phyloP scores from a whole-genome alignment of 2,113 vertebrate genomes.

The Poecile atricapillus region DNA sequence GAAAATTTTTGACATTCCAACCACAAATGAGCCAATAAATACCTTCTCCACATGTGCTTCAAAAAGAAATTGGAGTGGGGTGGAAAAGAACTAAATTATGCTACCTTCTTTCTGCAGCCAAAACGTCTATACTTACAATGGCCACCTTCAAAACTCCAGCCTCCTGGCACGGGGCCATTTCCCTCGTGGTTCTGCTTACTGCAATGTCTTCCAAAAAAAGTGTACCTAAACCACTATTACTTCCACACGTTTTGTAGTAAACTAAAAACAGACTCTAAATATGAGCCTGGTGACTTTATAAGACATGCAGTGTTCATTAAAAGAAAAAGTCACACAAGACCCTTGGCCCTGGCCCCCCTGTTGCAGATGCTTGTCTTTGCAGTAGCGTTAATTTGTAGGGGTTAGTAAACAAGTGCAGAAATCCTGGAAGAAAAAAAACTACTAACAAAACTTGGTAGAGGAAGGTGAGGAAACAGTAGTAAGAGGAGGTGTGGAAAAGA shows the following conservation, averaged over 20 bases:
- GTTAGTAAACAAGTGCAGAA: slow-evolving; percentile 61
- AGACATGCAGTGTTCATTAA: slow-evolving; percentile 66
- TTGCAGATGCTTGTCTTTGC: slow-evolving; percentile 59
- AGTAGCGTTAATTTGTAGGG: slow-evolving; percentile 60
- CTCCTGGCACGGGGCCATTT: slow-evolving; percentile 69
- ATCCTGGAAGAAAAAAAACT: neutral
- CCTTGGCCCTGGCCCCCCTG: slow-evolving; percentile 28
- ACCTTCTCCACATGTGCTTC: slow-evolving; percentile 89
- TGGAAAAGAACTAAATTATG: slow-evolving; percentile 81
- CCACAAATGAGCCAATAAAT: slow-evolving; percentile 92
- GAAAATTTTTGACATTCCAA: slow-evolving; percentile 93
- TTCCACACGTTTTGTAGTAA: slow-evolving; percentile 79
- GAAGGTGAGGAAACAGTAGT: neutral
- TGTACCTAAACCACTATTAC: slow-evolving; percentile 74
- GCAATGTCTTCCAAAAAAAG: slow-evolving; percentile 74
- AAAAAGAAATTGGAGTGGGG: slow-evolving; percentile 79
- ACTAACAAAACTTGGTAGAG: neutral
- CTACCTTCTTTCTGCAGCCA: slow-evolving; percentile 80
- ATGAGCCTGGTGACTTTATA: slow-evolving; percentile 68
- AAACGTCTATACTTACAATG: slow-evolving; percentile 81
- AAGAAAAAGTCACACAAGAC: slow-evolving; percentile 49
- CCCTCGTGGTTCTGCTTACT: slow-evolving; percentile 74
- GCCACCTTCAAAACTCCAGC: slow-evolving; percentile 80
- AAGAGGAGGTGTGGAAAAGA: neutral
- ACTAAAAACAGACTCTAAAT: slow-evolving; percentile 76